Evolutionary conservation across 30 jellyfish, hydroid and myxozoan genomes (phyloP), one percentile per base, ranked within the genome.

Genomic region (Clytia hemisphaerica): DNA sequence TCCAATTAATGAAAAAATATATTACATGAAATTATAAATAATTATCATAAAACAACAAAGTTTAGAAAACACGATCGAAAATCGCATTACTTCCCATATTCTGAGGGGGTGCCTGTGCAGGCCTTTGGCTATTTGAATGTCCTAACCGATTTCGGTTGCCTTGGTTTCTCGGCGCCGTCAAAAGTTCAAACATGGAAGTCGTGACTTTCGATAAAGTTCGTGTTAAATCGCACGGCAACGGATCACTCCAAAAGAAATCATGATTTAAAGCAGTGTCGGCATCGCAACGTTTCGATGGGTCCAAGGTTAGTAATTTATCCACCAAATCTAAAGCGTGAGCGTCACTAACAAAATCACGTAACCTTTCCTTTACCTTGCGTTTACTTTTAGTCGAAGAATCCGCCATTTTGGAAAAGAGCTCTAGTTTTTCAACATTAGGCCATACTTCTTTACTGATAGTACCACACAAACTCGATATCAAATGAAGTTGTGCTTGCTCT

Each of bases 161-260:
- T 1, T 80, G 60, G 27, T 93, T 60, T 24, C 96, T 60, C 36
- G 98, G 95, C 19, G 98, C 84, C 29, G 94, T 76, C 71, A 89
- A 64, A 67, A 74, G 72, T 62, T 89, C 98, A 71, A 89, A 89
- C 94, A 80, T 89, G 4, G 98, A 89, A 4, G 98, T 80, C 26
- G 62, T 83, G 35, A 89, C 45, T 34, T 85, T 61, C 24, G 98
- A 89, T 16, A 89, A 74, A 14, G 98, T 89, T 38, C 82, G 63
- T 10, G 92, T 60, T 59, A 89, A 59, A 28, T 89, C 98, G 45
- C 94, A 80, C 3, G 98, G 98, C 98, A 89, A 80, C 37, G 98
- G 98, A 53, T 89, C 98, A 19, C 94, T 89, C 99, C 96, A 83
- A 62, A 92, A 92, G 67, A 83, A 92, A 71, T 92, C 96, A 47